Evolutionary conservation across 1,140 invertebrate genomes (phyloP).

Genomic region (Trachelipus rathkii): DNA sequence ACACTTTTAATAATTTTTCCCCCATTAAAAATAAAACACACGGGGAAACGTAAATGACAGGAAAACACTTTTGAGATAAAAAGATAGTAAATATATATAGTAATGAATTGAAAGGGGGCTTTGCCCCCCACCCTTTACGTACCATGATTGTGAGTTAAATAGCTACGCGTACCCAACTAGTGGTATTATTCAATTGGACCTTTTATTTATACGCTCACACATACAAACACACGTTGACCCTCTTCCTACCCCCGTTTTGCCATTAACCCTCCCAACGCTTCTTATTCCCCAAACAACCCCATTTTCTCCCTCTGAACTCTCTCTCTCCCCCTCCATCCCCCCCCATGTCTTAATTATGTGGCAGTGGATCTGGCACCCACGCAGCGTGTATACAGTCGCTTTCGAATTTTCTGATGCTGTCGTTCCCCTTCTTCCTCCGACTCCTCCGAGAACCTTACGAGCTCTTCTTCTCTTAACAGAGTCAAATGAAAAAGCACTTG

Average conservation of each 20-base stretch:
- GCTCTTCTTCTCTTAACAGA: no score
- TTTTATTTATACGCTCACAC: not conserved
- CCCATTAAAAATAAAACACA: no score
- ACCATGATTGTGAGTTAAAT: constrained; percentile 4
- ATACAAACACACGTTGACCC: not conserved
- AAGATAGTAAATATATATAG: no score
- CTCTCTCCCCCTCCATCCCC: not conserved
- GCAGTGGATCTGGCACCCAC: constrained; percentile 6
- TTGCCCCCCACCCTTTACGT: not conserved
- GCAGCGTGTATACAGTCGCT: constrained; percentile 5
- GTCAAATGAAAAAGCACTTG: no score
- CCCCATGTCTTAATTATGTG: not conserved
- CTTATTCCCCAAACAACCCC: not conserved
- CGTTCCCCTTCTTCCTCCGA: not conserved
- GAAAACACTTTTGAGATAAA: no score
- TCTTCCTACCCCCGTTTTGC: not conserved
- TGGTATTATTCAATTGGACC: not conserved
- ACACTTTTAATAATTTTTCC: no score
- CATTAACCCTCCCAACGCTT: not conserved
- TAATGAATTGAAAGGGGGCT: not conserved
- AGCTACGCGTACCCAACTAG: constrained; percentile 1
- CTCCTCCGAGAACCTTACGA: not conserved
- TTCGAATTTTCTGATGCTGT: not conserved
- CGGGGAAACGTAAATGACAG: no score
- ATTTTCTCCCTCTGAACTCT: not conserved